Evolutionary conservation across 2,888 invertebrate species (phyloP).

Genomic region (Drosophila formosana): DNA sequence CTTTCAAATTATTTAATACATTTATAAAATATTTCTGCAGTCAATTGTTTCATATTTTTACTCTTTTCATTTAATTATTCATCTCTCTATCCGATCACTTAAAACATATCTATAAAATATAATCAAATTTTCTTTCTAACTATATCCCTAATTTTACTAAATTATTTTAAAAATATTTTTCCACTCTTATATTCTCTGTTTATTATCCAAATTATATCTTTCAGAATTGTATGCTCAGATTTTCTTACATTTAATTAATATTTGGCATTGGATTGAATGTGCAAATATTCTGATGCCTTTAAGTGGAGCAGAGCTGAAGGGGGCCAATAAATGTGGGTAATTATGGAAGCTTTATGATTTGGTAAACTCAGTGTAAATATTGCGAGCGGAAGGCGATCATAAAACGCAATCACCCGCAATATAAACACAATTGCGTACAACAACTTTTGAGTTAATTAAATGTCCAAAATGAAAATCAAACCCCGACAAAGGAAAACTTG

Average conservation of each 20-base stretch:
- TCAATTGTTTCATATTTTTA: too few species aligned
- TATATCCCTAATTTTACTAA: too few species aligned
- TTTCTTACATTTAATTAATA: conserved; percentile 20
- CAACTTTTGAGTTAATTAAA: conserved; percentile 69
- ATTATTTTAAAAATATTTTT: too few species aligned
- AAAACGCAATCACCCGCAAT: conserved; percentile 65
- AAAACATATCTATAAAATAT: too few species aligned
- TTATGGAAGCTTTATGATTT: conserved; percentile 70
- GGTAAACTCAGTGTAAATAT: conserved; percentile 69
- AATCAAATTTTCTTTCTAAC: too few species aligned
- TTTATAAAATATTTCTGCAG: too few species aligned
- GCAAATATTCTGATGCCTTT: conserved; percentile 31
- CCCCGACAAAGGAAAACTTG: conserved; percentile 36
- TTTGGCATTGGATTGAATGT: conserved; percentile 14
- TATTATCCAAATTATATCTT: neutral
- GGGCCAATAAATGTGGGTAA: conserved; percentile 55
- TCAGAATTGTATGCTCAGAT: conserved; percentile 5
- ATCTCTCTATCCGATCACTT: too few species aligned
- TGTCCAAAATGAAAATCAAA: conserved; percentile 60
- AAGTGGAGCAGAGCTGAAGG: conserved; percentile 33
- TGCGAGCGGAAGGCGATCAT: conserved; percentile 73
- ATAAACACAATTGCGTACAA: conserved; percentile 48
- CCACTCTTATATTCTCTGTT: too few species aligned
- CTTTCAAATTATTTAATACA: too few species aligned
- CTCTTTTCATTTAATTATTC: too few species aligned